These are phyloP conservation scores for Rynchops niger DNA, from an alignment of 2,113 vertebrate species.

Conservation along the genomic window DNA sequence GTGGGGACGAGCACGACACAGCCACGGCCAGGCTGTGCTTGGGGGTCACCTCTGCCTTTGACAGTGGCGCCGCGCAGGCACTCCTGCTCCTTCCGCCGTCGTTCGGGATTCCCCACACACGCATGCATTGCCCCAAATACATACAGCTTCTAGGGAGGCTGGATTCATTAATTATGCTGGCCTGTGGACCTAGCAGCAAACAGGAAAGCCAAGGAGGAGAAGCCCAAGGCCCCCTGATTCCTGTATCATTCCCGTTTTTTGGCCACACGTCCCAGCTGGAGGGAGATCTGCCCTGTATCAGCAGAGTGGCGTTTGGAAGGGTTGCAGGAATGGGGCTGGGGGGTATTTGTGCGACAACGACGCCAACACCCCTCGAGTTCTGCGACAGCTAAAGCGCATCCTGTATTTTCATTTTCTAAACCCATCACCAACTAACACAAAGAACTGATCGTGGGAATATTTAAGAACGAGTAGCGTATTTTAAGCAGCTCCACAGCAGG, in stretches of 20 bases:
- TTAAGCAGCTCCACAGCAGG: not conserved
- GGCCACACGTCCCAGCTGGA: not conserved
- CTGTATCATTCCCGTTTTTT: not conserved
- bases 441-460: not conserved
- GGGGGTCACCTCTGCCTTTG: not conserved
- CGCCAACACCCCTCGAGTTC: not conserved
- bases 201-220: not conserved
- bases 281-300: not conserved
- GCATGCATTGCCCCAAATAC: rapidly evolving
- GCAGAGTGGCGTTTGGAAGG: not conserved
- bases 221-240: not conserved
- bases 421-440: not conserved
- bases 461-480: not conserved
- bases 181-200: not conserved
- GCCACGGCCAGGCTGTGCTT: not conserved
- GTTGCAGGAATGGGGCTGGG: not conserved
- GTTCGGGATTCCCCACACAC: not conserved
- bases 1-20: not conserved
- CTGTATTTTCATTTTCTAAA: not conserved
- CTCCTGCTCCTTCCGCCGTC: not conserved
- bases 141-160: not conserved
- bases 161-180: not conserved
- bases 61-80: not conserved
- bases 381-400: not conserved
- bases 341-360: not conserved